Evolutionary conservation across 2,113 vertebrate species (phyloP), one percentile per base, ranked within the genome.

Genomic region (Ptychochromis oligacanthus): DNA sequence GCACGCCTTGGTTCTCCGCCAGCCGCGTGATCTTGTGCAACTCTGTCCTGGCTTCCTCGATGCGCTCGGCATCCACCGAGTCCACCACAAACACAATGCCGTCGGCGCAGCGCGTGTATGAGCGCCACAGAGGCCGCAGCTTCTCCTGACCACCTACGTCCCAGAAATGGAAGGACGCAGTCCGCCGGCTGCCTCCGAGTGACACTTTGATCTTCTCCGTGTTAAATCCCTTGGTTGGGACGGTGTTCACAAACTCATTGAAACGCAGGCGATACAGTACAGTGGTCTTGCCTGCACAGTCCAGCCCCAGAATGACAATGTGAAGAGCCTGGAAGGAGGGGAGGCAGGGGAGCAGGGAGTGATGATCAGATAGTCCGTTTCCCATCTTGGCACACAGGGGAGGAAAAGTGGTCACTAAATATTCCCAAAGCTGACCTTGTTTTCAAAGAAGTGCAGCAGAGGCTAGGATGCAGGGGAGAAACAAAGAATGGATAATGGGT

Each of bases 91-190:
- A 99, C 61, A 99, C 96, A 9, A 99, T 97, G 87, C 97, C 98
- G 28, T 99, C 97, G 0, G 98, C 97, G 34, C 98, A 97, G 36
- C 98, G 96, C 0, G 97, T 98, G 87, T 99, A 99, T 0, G 98
- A 97, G 77, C 98, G 97, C 98, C 97, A 99, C 59, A 99, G 96
- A 0, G 98, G 97, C 61, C 98, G 95, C 76, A 99, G 93, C 82
- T 98, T 98, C 95, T 99, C 97, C 94, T 99, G 98, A 28, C 98
- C 98, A 0, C 98, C 98, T 0, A 99, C 98, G 76, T 99, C 98
- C 97, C 98, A 98, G 91, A 98, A 98, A 95, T 98, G 98, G 90
- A 98, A 98, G 46, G 97, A 96, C 58, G 96, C 97, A 0, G 96
- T 96, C 74, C 96, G 96, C 1, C 83, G 80, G 14, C 95, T 93